These are phyloP conservation scores for Meiosimyza platycephala DNA, from an alignment of 2,888 invertebrate genomes.

Conservation along the genomic window DNA sequence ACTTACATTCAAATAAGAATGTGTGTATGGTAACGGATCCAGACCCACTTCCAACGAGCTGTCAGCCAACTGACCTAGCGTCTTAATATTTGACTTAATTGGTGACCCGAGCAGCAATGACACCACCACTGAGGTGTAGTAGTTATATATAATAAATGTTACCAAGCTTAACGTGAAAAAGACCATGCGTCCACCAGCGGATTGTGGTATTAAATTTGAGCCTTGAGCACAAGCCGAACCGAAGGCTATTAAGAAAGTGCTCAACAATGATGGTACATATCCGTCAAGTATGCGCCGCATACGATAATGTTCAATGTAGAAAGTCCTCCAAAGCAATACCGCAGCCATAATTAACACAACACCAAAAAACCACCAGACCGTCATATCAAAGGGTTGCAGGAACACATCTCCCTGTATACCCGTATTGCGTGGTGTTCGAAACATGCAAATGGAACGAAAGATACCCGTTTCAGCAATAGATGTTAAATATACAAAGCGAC, in stretches of 20 bases:
- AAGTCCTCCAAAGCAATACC: constrained; percentile 61
- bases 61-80: constrained; percentile 69
- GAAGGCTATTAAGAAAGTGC: constrained; percentile 63
- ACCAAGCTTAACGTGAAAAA: constrained; percentile 57
- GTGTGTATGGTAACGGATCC: constrained; percentile 67
- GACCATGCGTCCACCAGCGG: constrained; percentile 64
- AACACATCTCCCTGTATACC: constrained; percentile 72
- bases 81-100: constrained; percentile 68
- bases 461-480: constrained; percentile 51
- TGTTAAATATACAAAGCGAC: constrained; percentile 48
- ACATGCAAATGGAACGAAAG: constrained; percentile 69
- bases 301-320: constrained; percentile 53
- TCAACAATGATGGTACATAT: constrained; percentile 58
- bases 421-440: constrained; percentile 71
- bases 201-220: constrained; percentile 65
- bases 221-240: constrained; percentile 70
- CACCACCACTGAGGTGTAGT: constrained; percentile 75
- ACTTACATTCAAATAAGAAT: constrained; percentile 59
- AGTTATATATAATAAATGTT: constrained; percentile 71
- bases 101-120: constrained; percentile 73
- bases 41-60: constrained; percentile 71
- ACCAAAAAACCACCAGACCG: constrained; percentile 70
- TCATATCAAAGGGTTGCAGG: constrained; percentile 69
- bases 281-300: constrained; percentile 37
- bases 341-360: constrained; percentile 60